Evolutionary conservation across 2,797 vertebrate species (phyloP), one percentile per base, ranked within the genome.

Genomic region (Crax fasciolata): DNA sequence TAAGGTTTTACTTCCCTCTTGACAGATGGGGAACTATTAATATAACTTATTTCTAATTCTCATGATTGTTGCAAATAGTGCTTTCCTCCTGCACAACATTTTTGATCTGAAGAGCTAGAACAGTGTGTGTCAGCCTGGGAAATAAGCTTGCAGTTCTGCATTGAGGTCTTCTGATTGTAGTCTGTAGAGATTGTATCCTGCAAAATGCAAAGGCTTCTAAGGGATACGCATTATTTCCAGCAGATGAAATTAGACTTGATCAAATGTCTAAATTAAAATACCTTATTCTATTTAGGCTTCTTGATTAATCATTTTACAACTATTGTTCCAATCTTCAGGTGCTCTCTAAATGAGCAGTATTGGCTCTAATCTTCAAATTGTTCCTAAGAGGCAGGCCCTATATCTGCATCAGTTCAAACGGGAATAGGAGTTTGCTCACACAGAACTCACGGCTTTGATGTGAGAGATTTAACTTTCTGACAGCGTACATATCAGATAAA

Each of bases 231-330:
- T 62, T 21, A 70, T 72, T 92, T 87, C 55, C 68, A 85, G 57
- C 17, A 71, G 12, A 21, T 25, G 5, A 68, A 77, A 72, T 93
- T 54, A 65, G 49, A 76, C 10, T 66, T 58, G 27, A 63, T 46
- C 81, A 25, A 63, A 73, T 41, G 35, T 67, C 55, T 73, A 73
- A 84, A 89, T 84, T 90, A 89, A 89, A 89, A 48, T 20, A 73
- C 9, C n/a, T 90, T 88, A n/a, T 46, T 87, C 49, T 83, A 16
- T 70, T 82, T 92, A 73, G 35, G 35, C 14, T 16, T 79, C 30
- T 70, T 87, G 35, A 67, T 84, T 70, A 87, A 70, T 73, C 27
- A 73, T 90, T 89, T 82, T 25, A 1, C 79, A 91, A 43, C 39
- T 65, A 9, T 48, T 74, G 13, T 75, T 77, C 59, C 6, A 61